Percentiles rank a stretch among this genome's conserved stretches.
Evolutionary conservation across 2,797 vertebrate genomes (phyloP).

Genomic region (Amazona ochrocephala): DNA sequence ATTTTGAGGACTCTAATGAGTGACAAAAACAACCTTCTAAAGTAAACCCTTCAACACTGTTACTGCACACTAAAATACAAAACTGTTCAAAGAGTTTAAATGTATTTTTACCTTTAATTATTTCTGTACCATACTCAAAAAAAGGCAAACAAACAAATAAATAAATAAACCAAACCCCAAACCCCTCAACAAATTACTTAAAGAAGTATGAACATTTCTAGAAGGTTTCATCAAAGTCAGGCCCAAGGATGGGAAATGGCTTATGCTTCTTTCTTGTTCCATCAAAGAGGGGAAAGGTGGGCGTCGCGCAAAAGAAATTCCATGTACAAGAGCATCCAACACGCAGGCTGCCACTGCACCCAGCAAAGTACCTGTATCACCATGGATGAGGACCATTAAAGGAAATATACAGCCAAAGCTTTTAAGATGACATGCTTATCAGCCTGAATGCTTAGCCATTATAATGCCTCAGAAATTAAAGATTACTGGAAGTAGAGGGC

Average conservation of each 20-base stretch:
- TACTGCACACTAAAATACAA: not conserved
- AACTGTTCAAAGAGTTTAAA: not conserved
- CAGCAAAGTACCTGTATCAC: not conserved
- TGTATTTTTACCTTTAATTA: not conserved
- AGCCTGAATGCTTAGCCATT: not conserved
- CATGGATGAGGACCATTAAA: not conserved
- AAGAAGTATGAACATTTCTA: not conserved
- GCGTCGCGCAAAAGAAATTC: not conserved
- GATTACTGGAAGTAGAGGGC: not conserved
- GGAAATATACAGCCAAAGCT: not conserved
- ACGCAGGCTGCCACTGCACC: not conserved
- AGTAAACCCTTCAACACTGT: not conserved
- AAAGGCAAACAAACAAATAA: not conserved
- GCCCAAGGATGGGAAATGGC: not conserved
- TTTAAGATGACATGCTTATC: not conserved
- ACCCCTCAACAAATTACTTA: not conserved
- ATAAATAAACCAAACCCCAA: not conserved
- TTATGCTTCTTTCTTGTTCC: too few relatives aligned
- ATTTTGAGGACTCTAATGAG: not conserved
- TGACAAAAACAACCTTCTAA: not conserved
- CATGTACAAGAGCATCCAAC: rapidly evolving
- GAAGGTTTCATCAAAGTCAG: not conserved
- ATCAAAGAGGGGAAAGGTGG: not conserved
- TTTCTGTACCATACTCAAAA: not conserved
- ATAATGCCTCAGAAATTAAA: not conserved